Base-by-base conservation (phyloP, 2,113 vertebrate genomes). In the Nothoprocta perdicaria region DNA sequence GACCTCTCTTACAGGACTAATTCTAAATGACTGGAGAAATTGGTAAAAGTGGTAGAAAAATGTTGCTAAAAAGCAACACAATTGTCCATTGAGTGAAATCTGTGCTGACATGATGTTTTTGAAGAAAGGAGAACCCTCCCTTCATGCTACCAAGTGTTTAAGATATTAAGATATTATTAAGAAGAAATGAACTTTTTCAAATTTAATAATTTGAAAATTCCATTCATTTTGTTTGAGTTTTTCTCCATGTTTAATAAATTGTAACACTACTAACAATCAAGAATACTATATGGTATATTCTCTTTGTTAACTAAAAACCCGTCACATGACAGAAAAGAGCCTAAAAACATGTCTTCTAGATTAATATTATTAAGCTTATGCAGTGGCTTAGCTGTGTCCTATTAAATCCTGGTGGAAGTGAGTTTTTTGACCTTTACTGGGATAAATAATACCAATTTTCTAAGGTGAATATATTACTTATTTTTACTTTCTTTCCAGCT, bases 201-300 rank as follows among this genome's bases (percentile, higher is more conserved):
- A 6, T 57, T n/a, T 71, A 58, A 11, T 46, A 4, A 12, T 45
- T 52, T 76, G 21, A 58, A 27, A 91, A 65, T 12, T 24, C 35
- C 5, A 9, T 38, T 48, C 46, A 62, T 11, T 68, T 15, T 50
- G 6, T 24, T 63, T 53, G 9, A 1, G 4, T 55, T 29, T 55
- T 55, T 78, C 13, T 87, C 5, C 40, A 21, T 33, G 3, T 8
- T 11, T 41, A 24, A 62, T 53, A 7, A 41, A 6, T 57, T 68
- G 6, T 50, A 48, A 55, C 5, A 43, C 16, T 15, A 81, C 12
- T 26, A 43, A 2, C 14, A 61, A 53, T 6, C 35, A n/a, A 33
- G 12, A 46, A 7, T 31, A 12, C 2, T 1, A 12, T 5, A 8
- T 1, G 0, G 5, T 45, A 40, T 29, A 5, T 63, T 33, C 23